Evolutionary conservation across 2,888 invertebrate genomes (phyloP).

Genomic region (Rotaria magnacalcarata): DNA sequence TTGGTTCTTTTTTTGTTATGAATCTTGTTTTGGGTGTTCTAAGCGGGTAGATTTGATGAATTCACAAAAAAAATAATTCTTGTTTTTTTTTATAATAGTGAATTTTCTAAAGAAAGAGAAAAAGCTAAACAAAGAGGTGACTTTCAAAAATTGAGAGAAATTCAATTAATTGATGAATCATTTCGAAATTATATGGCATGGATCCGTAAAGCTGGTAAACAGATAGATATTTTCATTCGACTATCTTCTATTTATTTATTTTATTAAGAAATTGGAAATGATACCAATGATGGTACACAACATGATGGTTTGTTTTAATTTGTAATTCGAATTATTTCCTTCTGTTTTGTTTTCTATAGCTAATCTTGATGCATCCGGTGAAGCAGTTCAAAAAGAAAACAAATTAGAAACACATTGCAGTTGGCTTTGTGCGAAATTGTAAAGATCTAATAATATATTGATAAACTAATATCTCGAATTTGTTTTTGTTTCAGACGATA

Average conservation of each 20-base stretch:
- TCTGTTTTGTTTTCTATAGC: neutral
- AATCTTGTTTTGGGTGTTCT: slow-evolving; percentile 97
- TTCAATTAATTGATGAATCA: slow-evolving; percentile 96
- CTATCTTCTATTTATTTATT: neutral
- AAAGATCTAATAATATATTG: too few relatives aligned
- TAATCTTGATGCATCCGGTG: slow-evolving; percentile 8
- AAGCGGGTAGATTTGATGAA: neutral
- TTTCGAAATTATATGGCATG: slow-evolving; percentile 93
- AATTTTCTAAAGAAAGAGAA: slow-evolving; percentile 99
- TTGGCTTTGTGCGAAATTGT: neutral
- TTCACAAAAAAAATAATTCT: neutral
- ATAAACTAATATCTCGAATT: too few relatives aligned
- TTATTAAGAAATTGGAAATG: slow-evolving; percentile 14
- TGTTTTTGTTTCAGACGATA: neutral
- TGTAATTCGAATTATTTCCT: neutral
- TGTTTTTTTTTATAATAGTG: slow-evolving; percentile 56
- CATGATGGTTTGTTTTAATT: neutral
- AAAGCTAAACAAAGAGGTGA: slow-evolving; percentile 97
- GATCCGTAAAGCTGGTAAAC: slow-evolving; percentile 84
- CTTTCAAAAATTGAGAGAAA: slow-evolving; percentile 94
- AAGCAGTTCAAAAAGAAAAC: neutral
- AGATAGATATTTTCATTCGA: neutral
- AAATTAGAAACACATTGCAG: neutral
- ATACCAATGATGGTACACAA: neutral
- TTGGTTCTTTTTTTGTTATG: slow-evolving; percentile 99